Evolutionary conservation across 64 coral and sea anemone species (phyloP), one percentile per base, ranked within the genome.

Genomic region (Hydrozoanthus tunicans): DNA sequence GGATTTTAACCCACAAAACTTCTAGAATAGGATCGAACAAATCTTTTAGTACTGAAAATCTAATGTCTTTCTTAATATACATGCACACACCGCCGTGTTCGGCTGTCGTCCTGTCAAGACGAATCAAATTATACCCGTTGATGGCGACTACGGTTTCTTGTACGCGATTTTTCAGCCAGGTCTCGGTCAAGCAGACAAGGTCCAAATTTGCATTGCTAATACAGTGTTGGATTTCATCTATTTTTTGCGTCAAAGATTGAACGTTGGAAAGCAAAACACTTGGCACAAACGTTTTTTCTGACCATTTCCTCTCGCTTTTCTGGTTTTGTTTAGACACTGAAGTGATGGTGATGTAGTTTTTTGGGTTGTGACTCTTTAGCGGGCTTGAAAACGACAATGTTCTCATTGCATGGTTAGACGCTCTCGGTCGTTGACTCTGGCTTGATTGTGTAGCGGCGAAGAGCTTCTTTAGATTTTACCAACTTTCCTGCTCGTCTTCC

Each of bases 181-280:
- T 67, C 20, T 20, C 20, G 20, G 20, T 20, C 20, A 20, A 20
- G 20, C 20, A 20, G 20, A 20, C 20, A 20, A 20, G 20, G 20
- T 20, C 20, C 20, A 20, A 20, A 20, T 20, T 20, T 20, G 20
- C 20, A 20, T 20, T 20, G 20, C 20, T 20, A 20, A 20, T 20
- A 20, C 20, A 20, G 20, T 20, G 20, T 20, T 20, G 20, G 20
- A 20, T 20, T 20, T 20, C 20, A 20, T 20, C 20, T 20, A 20
- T 20, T 20, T 20, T 20, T 20, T 7, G 59, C 1, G 59, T n/a
- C 80, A 82, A 82, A 20, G 0, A 74, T 69, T 68, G 65, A 7
- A 88, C 68, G 20, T 88, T 74, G 24, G 68, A 88, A 43, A 88
- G 52, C 84, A 88, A 88, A 88, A 88, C 58, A 15, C 53, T 10